Base-by-base conservation (phyloP, 1,140 invertebrate genomes). In the Drosophila dunni region DNA sequence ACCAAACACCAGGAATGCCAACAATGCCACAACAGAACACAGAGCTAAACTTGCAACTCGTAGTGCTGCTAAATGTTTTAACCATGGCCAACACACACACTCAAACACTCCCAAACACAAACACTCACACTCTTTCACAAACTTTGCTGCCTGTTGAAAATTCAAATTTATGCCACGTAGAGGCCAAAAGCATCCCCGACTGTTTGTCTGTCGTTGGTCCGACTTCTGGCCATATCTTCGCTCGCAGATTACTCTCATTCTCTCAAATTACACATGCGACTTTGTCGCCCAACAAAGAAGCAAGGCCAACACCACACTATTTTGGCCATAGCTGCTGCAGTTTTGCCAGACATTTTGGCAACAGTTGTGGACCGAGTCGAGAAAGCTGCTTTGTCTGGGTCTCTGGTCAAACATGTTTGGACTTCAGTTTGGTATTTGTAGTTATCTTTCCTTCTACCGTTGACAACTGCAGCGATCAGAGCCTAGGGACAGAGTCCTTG, bases 161-260 rank as follows among this genome's bases (percentile, higher is more conserved):
- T 85, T 81, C 82, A 88, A 85, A 85, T 85, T 85, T 85, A 85
- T 85, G 79, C 83, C 56, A 68, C 60, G 65, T 58, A 44, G 40
- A 66, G 62, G 64, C 65, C 73, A 65, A 79, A 29, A 78, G 66
- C 64, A 78, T 78, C 62, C 60, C 48, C 40, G 63, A 70, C 67
- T 60, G 50, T 82, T 70, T 72, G 67, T 79, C 69, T 85, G 74
- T 70, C 24, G 0, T 4, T 61, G 70, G 62, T 65, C 54, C 64
- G 76, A 66, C 66, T 64, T 63, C 58, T 48, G 62, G 64, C 40
- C 54, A 57, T 71, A 72, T 70, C 61, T 75, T 51, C 46, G 4
- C 6, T 72, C 57, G 61, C 69, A 75, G 60, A 69, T 67, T 74
- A 62, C 67, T 57, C 65, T 29, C 69, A 58, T 45, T 45, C 45